Conservation (phyloP, 2,797 vertebrate genomes). For the Lepidocolaptes lacrymiger region DNA sequence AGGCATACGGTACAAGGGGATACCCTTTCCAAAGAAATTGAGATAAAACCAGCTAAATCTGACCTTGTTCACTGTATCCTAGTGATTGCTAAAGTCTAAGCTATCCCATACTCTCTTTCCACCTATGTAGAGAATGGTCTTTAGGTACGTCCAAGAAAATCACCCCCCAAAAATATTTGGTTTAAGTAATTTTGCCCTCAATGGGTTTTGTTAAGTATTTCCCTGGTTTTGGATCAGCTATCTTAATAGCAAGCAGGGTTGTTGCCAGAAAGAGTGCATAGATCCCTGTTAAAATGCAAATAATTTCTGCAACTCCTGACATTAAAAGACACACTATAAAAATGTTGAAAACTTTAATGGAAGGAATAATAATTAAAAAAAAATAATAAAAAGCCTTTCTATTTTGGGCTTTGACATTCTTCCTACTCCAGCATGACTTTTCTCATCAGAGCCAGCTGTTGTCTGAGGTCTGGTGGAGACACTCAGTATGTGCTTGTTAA, state of each 20-base stretch:
- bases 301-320: not conserved
- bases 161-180: not conserved
- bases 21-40: not conserved
- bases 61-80: not conserved
- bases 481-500: not conserved
- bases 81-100: not conserved
- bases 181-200: not conserved
- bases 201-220: not conserved
- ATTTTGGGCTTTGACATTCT: conserved; percentile 20
- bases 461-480: not conserved
- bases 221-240: not conserved
- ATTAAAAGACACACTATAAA: not conserved
- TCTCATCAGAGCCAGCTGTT: not conserved
- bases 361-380: not conserved
- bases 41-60: not conserved
- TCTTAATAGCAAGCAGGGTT: not conserved
- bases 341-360: not conserved
- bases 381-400: not conserved
- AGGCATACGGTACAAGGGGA: not conserved
- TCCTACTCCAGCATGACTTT: not conserved
- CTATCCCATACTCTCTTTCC: not conserved
- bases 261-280: not conserved
- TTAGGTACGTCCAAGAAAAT: not conserved
- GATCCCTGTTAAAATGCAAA: not conserved
- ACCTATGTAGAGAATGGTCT: not conserved